Evolutionary conservation across 2,113 vertebrate species (phyloP), one percentile per base, ranked within the genome.

Genomic region (Nematolebias whitei): DNA sequence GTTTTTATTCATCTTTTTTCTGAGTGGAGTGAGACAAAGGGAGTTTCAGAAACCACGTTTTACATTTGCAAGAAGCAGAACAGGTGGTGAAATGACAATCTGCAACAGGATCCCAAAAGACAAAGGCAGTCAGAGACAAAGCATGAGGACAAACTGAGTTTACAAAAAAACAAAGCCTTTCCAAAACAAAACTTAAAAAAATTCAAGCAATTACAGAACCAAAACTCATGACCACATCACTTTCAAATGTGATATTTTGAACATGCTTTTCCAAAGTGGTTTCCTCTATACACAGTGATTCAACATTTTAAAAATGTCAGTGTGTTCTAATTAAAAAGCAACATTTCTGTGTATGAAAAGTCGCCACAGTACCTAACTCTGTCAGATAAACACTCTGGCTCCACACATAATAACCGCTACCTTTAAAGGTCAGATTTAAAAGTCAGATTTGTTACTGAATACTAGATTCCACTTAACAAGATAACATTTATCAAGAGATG

Each of bases 351-450:
- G 32, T 55, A 24, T 57, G 47, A 74, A 82, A 76, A 68, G 7
- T 0, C n/a, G 52, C 43, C 10, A 45, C n/a, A 38, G 32, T 35
- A 35, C 2, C 32, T 35, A 10, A 35, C 32, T n/a, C n/a, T 5
- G 32, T 48, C 41, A 65, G 1, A n/a, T 35, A 22, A 41, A 65
- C 13, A 20, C 22, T 14, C 55, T 39, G 32, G 38, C 29, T 35
- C 22, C 23, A 16, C n/a, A 45, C 54, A 32, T 59, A 39, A 62
- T 58, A 63, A 18, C 59, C 41, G n/a, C 7, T 20, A 44, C 44
- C 41, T 43, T 53, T 74, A 59, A 62, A 85, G 70, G 76, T 87
- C 76, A 66, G 12, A 38, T 71, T 77, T 41, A 64, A 53, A 83
- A 78, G 73, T 85, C 61, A 68, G 79, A 73, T 73, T 22, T 55